Evolutionary conservation across 2,113 vertebrate genomes (phyloP).

Genomic region (Tyto alba): DNA sequence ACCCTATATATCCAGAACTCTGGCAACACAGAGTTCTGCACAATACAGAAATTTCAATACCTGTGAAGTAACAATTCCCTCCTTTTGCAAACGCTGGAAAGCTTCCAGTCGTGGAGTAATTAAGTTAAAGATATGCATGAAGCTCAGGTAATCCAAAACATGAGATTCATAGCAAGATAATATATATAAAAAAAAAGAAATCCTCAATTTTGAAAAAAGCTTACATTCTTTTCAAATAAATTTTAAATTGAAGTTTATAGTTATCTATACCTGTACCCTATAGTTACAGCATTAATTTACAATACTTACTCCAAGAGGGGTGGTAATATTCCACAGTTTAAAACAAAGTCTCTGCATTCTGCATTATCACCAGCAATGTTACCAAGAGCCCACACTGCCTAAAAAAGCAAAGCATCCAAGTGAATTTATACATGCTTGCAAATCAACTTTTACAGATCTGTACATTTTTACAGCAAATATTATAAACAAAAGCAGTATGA

Average conservation of each 20-base stretch:
- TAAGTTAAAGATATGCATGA: neutral
- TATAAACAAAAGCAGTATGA: neutral
- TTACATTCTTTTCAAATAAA: neutral
- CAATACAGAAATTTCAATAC: neutral
- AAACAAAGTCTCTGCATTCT: constrained; percentile 92
- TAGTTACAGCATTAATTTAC: neutral
- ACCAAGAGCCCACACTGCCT: constrained; percentile 94
- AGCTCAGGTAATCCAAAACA: neutral
- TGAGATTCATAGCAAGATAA: neutral
- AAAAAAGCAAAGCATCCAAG: constrained; percentile 40
- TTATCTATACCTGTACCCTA: neutral
- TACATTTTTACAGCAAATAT: neutral
- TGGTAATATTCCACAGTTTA: constrained; percentile 88
- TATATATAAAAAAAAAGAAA: neutral
- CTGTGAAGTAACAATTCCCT: neutral
- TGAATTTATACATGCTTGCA: neutral
- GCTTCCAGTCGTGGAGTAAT: neutral
- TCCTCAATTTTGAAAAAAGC: neutral
- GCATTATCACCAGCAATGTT: constrained; percentile 94
- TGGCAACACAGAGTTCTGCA: neutral
- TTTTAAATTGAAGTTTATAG: neutral
- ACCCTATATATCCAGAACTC: neutral
- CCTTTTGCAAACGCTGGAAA: neutral
- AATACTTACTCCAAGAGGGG: constrained; percentile 88
- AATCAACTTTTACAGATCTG: neutral